Conservation (phyloP, 2,888 invertebrate species). For the Scaeva pyrastri region DNA sequence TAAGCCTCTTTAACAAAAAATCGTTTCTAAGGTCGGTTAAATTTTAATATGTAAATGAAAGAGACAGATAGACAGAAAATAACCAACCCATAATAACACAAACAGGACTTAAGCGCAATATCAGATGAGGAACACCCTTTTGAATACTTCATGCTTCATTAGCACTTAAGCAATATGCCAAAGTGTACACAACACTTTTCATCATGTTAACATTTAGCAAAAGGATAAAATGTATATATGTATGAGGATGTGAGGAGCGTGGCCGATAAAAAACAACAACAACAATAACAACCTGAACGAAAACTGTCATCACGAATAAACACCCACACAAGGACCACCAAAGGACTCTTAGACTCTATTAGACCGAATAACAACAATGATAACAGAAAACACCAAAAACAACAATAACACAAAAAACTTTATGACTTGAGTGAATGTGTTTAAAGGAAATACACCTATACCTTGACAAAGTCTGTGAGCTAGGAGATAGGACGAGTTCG, state of each 20-base stretch:
- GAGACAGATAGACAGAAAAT: not conserved
- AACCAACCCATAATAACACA: not conserved
- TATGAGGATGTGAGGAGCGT: slow-evolving; percentile 36
- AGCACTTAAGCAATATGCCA: slow-evolving; percentile 76
- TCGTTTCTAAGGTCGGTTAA: not conserved
- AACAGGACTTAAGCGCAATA: slow-evolving; percentile 22
- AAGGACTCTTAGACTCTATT: slow-evolving; percentile 12
- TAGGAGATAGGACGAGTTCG: too few species aligned
- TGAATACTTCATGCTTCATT: slow-evolving; percentile 76
- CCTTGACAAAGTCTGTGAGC: too few species aligned
- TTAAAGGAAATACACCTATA: slow-evolving; percentile 58
- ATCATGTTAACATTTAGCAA: slow-evolving; percentile 74
- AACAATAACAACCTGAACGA: slow-evolving; percentile 17
- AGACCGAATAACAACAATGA: slow-evolving; percentile 4
- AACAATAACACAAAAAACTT: not conserved
- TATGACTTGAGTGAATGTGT: slow-evolving; percentile 47
- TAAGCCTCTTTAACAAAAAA: slow-evolving; percentile 18
- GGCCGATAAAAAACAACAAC: slow-evolving; percentile 45
- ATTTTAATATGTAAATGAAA: slow-evolving; percentile 9
- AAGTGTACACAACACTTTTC: slow-evolving; percentile 75
- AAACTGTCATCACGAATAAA: slow-evolving; percentile 54
- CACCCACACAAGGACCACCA: slow-evolving; percentile 42
- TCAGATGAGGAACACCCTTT: slow-evolving; percentile 72
- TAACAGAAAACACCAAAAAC: not conserved
- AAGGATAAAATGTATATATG: slow-evolving; percentile 43